Conservation (phyloP, 2,113 vertebrate species). For the Pyxicephalus adspersus region DNA sequence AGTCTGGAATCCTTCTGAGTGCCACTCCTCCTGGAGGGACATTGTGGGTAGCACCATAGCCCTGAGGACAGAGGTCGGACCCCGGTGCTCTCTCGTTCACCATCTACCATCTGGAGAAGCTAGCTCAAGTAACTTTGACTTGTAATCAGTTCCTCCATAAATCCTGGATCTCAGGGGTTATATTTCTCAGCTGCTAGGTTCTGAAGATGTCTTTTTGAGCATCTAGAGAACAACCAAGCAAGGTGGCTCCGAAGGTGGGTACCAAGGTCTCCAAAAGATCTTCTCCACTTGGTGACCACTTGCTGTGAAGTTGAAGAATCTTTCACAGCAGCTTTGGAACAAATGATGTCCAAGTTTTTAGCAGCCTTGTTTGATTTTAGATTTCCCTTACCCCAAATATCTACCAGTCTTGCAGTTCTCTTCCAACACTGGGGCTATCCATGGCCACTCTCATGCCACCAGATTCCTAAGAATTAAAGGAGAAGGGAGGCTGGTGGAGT, state of each 20-base stretch:
- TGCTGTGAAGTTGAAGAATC: too few relatives aligned
- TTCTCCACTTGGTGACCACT: too few relatives aligned
- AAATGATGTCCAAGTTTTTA: too few relatives aligned
- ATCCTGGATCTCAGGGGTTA: too few relatives aligned
- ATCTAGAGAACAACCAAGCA: too few relatives aligned
- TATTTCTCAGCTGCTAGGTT: neutral
- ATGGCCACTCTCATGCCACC: neutral
- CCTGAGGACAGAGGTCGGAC: neutral
- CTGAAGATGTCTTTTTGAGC: too few relatives aligned
- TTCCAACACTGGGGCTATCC: neutral
- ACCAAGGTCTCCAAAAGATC: too few relatives aligned
- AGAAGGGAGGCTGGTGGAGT: constrained; percentile 21
- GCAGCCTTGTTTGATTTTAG: too few relatives aligned
- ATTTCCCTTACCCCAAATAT: neutral
- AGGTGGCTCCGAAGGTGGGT: too few relatives aligned
- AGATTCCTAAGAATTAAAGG: constrained; percentile 1
- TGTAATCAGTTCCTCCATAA: neutral
- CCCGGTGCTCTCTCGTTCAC: neutral
- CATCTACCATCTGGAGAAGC: neutral
- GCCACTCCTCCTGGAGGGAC: constrained; percentile 74
- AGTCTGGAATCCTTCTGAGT: constrained; percentile 80
- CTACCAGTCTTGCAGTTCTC: neutral
- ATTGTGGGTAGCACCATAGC: constrained; percentile 26
- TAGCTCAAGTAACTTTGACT: neutral
- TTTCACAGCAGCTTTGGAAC: too few relatives aligned